These are phyloP conservation scores for Tautogolabrus adspersus DNA, from an alignment of 2,113 vertebrate species.

Conservation along the genomic window DNA sequence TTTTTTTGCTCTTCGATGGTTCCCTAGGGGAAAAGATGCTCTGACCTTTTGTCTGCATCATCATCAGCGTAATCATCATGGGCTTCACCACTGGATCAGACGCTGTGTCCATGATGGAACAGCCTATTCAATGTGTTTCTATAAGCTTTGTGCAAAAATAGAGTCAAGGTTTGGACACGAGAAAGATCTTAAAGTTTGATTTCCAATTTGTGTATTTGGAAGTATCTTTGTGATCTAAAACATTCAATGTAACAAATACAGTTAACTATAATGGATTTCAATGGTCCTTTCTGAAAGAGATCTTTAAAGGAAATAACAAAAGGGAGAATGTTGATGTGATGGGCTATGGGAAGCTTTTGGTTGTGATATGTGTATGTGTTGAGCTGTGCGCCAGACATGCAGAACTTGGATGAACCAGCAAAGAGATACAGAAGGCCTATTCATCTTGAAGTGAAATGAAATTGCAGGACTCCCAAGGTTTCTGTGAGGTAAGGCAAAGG, in stretches of 20 bases:
- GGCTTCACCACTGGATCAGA: conserved; percentile 35
- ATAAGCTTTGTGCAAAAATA: neutral
- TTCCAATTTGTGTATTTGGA: conserved; percentile 4
- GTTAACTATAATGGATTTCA: no score
- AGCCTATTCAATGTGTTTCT: conserved; percentile 46
- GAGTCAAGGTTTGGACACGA: neutral
- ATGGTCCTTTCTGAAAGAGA: no score
- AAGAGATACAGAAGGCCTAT: no score
- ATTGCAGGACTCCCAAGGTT: no score
- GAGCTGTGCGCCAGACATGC: no score
- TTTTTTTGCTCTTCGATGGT: conserved; percentile 46
- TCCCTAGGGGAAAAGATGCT: conserved; percentile 57
- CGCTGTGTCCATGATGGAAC: conserved; percentile 38
- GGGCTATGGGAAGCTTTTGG: no score
- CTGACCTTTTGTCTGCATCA: conserved; percentile 52
- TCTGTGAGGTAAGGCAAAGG: no score
- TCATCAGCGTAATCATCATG: conserved; percentile 35
- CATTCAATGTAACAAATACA: neutral
- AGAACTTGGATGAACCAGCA: no score
- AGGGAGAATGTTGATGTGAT: no score
- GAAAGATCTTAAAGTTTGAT: conserved; percentile 8
- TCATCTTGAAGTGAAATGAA: no score
- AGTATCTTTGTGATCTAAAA: neutral
- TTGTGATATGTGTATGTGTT: no score
- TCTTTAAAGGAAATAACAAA: no score